Evolutionary conservation across 2,888 invertebrate species (phyloP), one percentile per base, ranked within the genome.

Genomic region (Brachyopa scutellaris): DNA sequence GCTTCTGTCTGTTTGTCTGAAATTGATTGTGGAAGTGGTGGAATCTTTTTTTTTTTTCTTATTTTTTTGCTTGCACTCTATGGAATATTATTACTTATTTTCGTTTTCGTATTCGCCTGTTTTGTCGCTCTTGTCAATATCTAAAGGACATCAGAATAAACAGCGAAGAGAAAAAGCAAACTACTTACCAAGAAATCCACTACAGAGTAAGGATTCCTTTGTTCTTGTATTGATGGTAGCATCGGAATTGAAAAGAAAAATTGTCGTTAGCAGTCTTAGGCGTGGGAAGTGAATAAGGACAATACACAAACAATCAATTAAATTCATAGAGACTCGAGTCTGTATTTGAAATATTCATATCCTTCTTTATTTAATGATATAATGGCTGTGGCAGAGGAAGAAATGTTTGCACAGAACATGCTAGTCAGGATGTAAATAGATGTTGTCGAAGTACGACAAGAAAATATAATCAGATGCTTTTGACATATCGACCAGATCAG

Each of bases 341-440:
- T 74, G 74, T 49, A 49, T 66, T 66, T 74, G 64, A 74, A 51
- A 51, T 66, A 74, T 66, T 74, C 74, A 74, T 74, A 74, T 66
- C 57, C 51, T 74, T 55, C 36, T 45, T 47, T 57, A 23, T 29
- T 33, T 29, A 40, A 31, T 11, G 7, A 40, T 61, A 61, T 42
- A 70, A 40, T 59, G 38, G 19, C 23, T 40, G 6, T 33, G 13
- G 29, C 4, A 15, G 31, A 31, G 9, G 2, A 31, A 13, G 38
- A 40, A 21, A 29, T 51, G 7, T 40, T 51, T 51, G 51, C 13
- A 51, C 13, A 36, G 4, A 0, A 17, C n/a, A n/a, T n/a, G n/a
- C n/a, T n/a, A n/a, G n/a, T n/a, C n/a, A n/a, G n/a, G n/a, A n/a
- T n/a, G n/a, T n/a, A n/a, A n/a, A n/a, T n/a, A n/a, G n/a, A n/a